Base-by-base conservation (phyloP, 2,113 vertebrate genomes). In the Pteronura brasiliensis region DNA sequence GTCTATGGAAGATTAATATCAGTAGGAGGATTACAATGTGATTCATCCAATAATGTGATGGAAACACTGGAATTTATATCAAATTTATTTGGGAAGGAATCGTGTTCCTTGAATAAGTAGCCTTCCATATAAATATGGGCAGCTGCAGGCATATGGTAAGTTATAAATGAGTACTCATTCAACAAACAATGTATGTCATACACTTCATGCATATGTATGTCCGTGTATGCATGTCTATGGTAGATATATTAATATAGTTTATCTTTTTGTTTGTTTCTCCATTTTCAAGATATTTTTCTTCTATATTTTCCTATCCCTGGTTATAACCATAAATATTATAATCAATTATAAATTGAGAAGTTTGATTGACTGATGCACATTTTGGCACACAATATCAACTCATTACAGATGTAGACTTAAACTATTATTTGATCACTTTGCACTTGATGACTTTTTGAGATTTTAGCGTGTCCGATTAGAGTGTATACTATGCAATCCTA, bases 141-240 rank as follows among this genome's bases (percentile, higher is more conserved):
- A 57, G 11, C 2, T 2, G 0, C 2, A 89, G 39, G 7, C 20
- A 44, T 4, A 74, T 7, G 29, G 29, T 52, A 72, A 52, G 1
- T 83, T 85, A 61, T n/a, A 83, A 84, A 57, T 1, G 7, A 69
- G 74, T 79, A 20, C 9, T 71, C 7, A 80, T 49, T 93, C 1
- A 59, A 88, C 13, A 88, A 49, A 29, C 39, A 8, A 79, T 34
- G 10, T 59, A 57, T 44, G 0, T 4, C 18, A 20, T 1, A 59
- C 44, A 29, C 1, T 81, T 14, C 14, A 52, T 4, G 17, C 25
- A 23, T 31, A 49, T 63, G 7, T 23, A 1, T 83, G 0, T 11
- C 0, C 31, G 5, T 39, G 3, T 63, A 7, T 15, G 2, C 11
- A 3, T 52, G 0, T 52, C 0, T 79, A 5, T 23, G 4, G 1